Evolutionary conservation across 2,113 vertebrate genomes (phyloP).

Genomic region (Tragelaphus strepsiceros): DNA sequence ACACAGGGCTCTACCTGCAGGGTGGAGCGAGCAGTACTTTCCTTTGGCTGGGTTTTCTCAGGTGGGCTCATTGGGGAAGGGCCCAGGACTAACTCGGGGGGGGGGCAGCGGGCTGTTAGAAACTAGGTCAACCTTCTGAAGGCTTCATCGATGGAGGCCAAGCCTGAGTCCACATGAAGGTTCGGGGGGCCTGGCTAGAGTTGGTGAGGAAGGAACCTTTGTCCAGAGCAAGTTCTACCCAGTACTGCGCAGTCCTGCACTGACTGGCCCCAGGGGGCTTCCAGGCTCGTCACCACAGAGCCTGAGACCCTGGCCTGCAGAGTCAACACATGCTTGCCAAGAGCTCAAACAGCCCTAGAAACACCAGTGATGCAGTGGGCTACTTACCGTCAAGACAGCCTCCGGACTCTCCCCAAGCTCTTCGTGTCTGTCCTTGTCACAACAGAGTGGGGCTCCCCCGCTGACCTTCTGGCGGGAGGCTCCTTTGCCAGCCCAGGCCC

Average conservation of each 20-base stretch:
- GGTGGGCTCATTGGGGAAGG: accelerated
- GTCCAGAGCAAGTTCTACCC: not conserved
- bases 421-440: not conserved
- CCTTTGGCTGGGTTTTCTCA: not conserved
- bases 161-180: not conserved
- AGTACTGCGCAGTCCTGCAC: accelerated
- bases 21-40: not conserved
- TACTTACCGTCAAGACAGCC: not conserved
- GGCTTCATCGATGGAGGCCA: no score
- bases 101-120: not conserved
- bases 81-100: not conserved
- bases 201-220: not conserved
- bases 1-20: not conserved
- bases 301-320: accelerated
- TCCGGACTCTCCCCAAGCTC: no score
- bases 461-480: accelerated
- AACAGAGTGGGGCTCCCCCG: accelerated
- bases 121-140: not conserved
- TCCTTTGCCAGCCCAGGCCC: accelerated
- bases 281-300: not conserved
- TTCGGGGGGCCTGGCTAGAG: not conserved
- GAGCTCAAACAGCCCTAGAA: not conserved
- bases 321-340: accelerated
- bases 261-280: not conserved
- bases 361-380: accelerated